Conservation (phyloP, 2,888 invertebrate species). For the Cephus runcator region DNA sequence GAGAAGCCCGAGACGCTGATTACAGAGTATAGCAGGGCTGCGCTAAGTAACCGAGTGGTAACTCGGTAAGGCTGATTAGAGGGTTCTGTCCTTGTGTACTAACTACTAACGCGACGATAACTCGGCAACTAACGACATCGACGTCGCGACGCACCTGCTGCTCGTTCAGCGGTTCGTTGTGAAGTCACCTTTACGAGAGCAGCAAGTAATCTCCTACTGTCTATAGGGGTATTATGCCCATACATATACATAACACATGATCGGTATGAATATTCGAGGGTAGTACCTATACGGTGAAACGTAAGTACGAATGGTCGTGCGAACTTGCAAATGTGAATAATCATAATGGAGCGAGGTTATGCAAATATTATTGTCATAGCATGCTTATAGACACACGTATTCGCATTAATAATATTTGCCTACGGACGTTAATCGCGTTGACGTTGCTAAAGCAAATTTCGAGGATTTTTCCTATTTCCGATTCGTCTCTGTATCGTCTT, state of each 20-base stretch:
- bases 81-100: slow-evolving; percentile 24
- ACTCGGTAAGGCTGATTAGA: slow-evolving; percentile 43
- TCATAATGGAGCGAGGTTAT: slow-evolving; percentile 34
- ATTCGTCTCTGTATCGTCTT: background rate
- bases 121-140: background rate
- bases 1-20: slow-evolving; percentile 34
- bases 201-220: background rate
- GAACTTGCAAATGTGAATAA: slow-evolving; percentile 9
- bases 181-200: background rate
- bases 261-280: background rate
- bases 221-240: background rate
- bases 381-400: slow-evolving; percentile 21
- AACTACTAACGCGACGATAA: background rate
- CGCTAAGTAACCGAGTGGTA: slow-evolving; percentile 39
- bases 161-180: background rate
- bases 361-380: slow-evolving; percentile 32
- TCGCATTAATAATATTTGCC: background rate
- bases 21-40: slow-evolving; percentile 32
- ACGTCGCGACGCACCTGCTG: background rate
- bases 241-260: background rate
- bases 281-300: background rate
- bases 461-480: background rate
- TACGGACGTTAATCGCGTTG: background rate
- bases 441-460: background rate
- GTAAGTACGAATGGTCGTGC: background rate